phyloP scores from a whole-genome alignment of 2,888 invertebrate genomes.

The Coenonympha arcania region DNA sequence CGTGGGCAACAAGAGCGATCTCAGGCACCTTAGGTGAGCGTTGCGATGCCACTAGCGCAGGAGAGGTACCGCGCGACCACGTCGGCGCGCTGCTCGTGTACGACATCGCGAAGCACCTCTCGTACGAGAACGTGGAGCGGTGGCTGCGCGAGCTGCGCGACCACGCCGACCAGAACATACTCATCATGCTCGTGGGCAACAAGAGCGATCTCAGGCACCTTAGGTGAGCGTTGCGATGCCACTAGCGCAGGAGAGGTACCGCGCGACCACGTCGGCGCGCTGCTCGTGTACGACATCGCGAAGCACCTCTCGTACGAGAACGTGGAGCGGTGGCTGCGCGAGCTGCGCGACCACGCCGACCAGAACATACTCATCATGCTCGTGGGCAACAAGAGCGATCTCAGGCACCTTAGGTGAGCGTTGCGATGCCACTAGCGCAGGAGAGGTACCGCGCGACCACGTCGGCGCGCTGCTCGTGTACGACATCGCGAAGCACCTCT shows the following conservation, averaged over 20 bases:
- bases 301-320: conserved; percentile 99
- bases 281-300: conserved; percentile 99
- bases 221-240: too few relatives aligned
- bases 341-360: conserved; percentile 98
- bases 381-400: conserved; percentile 97
- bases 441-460: conserved; percentile 98
- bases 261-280: conserved; percentile 97
- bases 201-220: conserved; percentile 97
- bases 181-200: conserved; percentile 87
- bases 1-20: conserved; percentile 97
- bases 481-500: conserved; percentile 99
- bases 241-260: conserved; percentile 96
- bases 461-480: conserved; percentile 98
- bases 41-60: conserved; percentile 61
- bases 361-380: conserved; percentile 99
- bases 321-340: conserved; percentile 99
- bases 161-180: conserved; percentile 99
- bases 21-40: conserved; percentile 87
- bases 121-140: conserved; percentile 99
- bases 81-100: conserved; percentile 98
- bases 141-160: conserved; percentile 98
- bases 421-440: conserved; percentile 61
- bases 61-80: conserved; percentile 98
- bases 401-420: conserved; percentile 87
- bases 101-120: conserved; percentile 99